A percentile compares a stretch with the other conserved stretches of the same genome.
phyloP scores from a whole-genome alignment of 2,797 vertebrate genomes.

The Paratrypauchen microcephalus region DNA sequence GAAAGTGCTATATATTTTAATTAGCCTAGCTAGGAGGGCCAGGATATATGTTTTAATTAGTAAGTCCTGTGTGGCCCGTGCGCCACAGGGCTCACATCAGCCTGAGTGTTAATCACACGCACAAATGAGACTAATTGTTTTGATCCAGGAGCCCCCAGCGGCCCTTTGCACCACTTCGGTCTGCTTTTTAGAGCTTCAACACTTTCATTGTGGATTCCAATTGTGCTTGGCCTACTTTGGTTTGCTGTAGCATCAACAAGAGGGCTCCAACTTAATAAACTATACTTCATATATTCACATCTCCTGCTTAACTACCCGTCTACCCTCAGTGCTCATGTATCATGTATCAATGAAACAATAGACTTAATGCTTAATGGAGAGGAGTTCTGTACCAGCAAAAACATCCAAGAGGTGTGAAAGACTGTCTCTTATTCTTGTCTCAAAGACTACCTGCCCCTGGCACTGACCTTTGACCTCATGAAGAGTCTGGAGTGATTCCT shows the following conservation, averaged over 20 bases:
- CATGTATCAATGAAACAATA: too few relatives aligned
- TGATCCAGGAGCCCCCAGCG: conserved; percentile 50
- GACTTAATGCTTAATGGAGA: too few relatives aligned
- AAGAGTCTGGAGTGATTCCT: too few relatives aligned
- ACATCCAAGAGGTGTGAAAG: too few relatives aligned
- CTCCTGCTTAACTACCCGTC: too few relatives aligned
- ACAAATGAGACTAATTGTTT: conserved; percentile 76
- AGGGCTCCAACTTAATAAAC: too few relatives aligned
- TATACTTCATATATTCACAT: too few relatives aligned
- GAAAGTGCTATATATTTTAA: conserved; percentile 71
- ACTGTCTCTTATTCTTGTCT: too few relatives aligned
- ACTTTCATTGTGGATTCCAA: conserved; percentile 27
- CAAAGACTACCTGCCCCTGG: too few relatives aligned
- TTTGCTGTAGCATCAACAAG: background rate
- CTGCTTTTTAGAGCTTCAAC: conserved; percentile 2
- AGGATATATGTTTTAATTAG: conserved; percentile 76
- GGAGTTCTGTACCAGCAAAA: too few relatives aligned
- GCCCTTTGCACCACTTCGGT: conserved; percentile 30
- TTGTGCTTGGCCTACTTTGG: conserved; percentile 55
- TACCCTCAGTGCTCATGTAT: too few relatives aligned
- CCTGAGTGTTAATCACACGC: conserved; percentile 71
- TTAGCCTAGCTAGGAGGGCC: conserved; percentile 54
- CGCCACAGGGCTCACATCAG: conserved; percentile 57
- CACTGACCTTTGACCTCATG: too few relatives aligned
- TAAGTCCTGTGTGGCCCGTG: conserved; percentile 54